Base-by-base conservation (phyloP, 2,888 invertebrate genomes). In the Drosophila barbarae region DNA sequence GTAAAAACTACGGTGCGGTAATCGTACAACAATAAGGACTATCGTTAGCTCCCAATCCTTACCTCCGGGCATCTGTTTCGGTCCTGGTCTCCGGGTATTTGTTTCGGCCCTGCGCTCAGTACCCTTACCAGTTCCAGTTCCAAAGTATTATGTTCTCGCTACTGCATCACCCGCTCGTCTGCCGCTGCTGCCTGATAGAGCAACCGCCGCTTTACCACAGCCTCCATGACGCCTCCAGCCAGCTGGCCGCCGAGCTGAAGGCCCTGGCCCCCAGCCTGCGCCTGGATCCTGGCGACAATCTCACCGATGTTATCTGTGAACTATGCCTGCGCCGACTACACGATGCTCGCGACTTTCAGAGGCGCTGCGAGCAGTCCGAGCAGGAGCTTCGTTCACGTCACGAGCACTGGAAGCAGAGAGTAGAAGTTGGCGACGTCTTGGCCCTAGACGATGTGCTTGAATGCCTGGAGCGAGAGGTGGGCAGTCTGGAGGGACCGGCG, bases 171-270 rank as follows among this genome's bases (percentile, higher is more conserved):
- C 61, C 69, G 7, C 63, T 78, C 44, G 74, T 87, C 12, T 87
- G 87, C 44, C 87, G 87, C 46, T 87, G 86, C 55, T 87, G 87
- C 42, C 55, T 87, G 58, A 41, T 63, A 28, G 86, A 87, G 60
- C 79, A 87, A 59, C 86, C 86, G 47, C 38, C 64, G 2, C 49
- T 72, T 28, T 71, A 71, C 8, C 79, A 84, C 47, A 77, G 71
- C 49, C 76, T 87, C 1, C 69, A 81, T 44, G 73, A 73, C 10
- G 68, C 57, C 23, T 60, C 46, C 12, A 57, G 64, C 15, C 71
- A 69, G n/a, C 57, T 87, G 30, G 64, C 66, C n/a, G 38, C 7
- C 10, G 82, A 86, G 34, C 60, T 87, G 39, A 66, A 75, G 21
- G 44, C 65, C 2, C 69, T 82, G 41, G 78, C 75, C 13, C 76